These are phyloP conservation scores for Tetrapedia diversipes DNA, from an alignment of 2,888 invertebrate genomes.

Conservation along the genomic window DNA sequence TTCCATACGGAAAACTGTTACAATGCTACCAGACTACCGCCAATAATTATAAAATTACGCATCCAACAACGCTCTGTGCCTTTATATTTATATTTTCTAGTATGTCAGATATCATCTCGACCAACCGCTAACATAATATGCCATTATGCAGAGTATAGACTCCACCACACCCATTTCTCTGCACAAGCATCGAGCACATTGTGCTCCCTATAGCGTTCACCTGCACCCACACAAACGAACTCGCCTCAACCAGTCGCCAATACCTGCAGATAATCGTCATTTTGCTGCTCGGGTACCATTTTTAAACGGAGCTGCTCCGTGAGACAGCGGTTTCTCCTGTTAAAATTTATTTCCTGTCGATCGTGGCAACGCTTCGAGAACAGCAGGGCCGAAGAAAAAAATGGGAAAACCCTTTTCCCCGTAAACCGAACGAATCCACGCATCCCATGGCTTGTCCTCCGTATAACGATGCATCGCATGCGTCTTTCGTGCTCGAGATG, in stretches of 20 bases:
- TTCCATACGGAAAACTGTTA: too few relatives aligned
- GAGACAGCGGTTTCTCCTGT: constrained; percentile 2
- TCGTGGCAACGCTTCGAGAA: constrained; percentile 6
- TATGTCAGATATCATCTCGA: constrained; percentile 30
- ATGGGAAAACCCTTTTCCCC: neutral
- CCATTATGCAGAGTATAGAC: constrained; percentile 31
- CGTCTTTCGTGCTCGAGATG: constrained; percentile 6
- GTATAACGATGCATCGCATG: constrained; percentile 17
- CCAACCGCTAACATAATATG: constrained; percentile 32
- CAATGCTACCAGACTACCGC: too few relatives aligned
- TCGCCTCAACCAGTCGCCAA: neutral
- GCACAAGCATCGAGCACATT: constrained; percentile 28
- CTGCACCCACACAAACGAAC: constrained; percentile 2
- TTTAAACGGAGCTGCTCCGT: constrained; percentile 9
- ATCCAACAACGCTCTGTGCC: neutral
- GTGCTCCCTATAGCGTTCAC: constrained; percentile 43
- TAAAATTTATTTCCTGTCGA: constrained; percentile 42
- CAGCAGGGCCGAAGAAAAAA: neutral
- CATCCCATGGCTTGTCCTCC: neutral
- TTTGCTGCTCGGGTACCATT: constrained; percentile 24
- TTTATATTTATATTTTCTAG: constrained; percentile 10
- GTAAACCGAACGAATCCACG: constrained; percentile 30
- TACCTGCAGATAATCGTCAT: constrained; percentile 50
- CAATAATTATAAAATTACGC: constrained; percentile 15
- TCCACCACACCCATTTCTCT: constrained; percentile 52